Evolutionary conservation across 2,113 vertebrate genomes (phyloP), one percentile per base, ranked within the genome.

Genomic region (Sylvia atricapilla): DNA sequence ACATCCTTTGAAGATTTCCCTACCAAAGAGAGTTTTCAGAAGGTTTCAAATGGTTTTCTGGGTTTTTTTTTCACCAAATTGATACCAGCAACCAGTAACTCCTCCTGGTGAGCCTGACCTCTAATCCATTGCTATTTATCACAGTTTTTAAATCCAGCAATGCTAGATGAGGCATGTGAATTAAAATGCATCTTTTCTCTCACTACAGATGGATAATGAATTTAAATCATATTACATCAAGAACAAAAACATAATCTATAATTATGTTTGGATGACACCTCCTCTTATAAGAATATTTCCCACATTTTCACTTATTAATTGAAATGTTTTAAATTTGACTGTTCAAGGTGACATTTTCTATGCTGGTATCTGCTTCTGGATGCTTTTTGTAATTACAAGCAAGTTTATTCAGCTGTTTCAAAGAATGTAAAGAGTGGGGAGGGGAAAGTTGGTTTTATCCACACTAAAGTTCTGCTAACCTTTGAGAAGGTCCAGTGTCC

Each of bases 221-320:
- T 95, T 95, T 91, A 82, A 94, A 95, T 66, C 22, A 58, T n/a
- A 55, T 69, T 89, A 46, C n/a, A 76, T 56, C 25, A 73, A 79
- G 60, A 87, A 69, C 0, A 1, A 58, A 91, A 96, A 60, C 43
- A 64, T 63, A 64, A 50, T 84, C 60, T 82, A 66, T 94, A 90
- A 87, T 76, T 87, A 87, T 28, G 11, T 72, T 69, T 77, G 27
- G 50, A 76, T 94, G 33, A 49, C 74, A 85, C 46, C 30, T 94
- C n/a, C 37, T 89, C 23, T 69, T 84, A 59, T 62, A 70, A 89
- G 73, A 91, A 58, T 63, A 96, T 77, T 94, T 92, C 43, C 58
- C 30, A 30, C 77, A 15, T 91, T 95, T 95, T 88, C 72, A 35
- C 27, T 80, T 91, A 53, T 43, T 80, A 90, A 87, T 85, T 80